Percentiles rank a stretch among this genome's conserved stretches.
phyloP scores from a whole-genome alignment of 2,113 vertebrate genomes.

The Platycercus adscitus region DNA sequence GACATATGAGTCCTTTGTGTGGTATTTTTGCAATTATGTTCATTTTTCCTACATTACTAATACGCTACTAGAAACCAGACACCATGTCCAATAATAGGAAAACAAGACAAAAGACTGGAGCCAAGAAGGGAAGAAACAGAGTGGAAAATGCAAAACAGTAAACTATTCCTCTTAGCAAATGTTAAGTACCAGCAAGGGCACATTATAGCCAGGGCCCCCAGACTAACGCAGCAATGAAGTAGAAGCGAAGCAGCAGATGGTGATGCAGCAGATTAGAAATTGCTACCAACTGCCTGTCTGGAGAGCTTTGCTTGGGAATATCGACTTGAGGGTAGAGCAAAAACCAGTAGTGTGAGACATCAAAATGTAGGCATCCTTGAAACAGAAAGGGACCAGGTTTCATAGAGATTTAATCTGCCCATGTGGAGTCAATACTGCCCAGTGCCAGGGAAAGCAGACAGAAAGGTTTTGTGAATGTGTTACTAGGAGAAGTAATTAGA shows the following conservation, averaged over 20 bases:
- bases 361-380: background rate
- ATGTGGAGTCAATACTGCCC: background rate
- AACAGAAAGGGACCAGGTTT: background rate
- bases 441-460: background rate
- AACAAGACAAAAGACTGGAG: slow-evolving; percentile 29
- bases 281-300: background rate
- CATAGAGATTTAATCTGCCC: background rate
- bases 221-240: background rate
- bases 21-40: slow-evolving; percentile 52
- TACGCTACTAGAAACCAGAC: slow-evolving; percentile 52
- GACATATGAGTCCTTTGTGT: slow-evolving; percentile 44
- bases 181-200: background rate
- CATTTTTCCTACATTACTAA: slow-evolving; percentile 62
- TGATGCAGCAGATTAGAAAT: slow-evolving; percentile 13
- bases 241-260: slow-evolving; percentile 47
- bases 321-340: background rate
- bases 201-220: background rate
- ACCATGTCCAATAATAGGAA: slow-evolving; percentile 13
- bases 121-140: slow-evolving; percentile 33
- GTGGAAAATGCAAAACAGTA: slow-evolving; percentile 14
- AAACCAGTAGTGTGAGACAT: background rate
- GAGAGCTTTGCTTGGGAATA: slow-evolving; percentile 22
- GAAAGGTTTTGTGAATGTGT: slow-evolving; percentile 37
- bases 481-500: slow-evolving; percentile 33
- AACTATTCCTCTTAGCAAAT: slow-evolving; percentile 5